Percentiles rank a stretch among this genome's conserved stretches.
Conservation (phyloP, 2,888 invertebrate genomes). For the Therioaphis trifolii region DNA sequence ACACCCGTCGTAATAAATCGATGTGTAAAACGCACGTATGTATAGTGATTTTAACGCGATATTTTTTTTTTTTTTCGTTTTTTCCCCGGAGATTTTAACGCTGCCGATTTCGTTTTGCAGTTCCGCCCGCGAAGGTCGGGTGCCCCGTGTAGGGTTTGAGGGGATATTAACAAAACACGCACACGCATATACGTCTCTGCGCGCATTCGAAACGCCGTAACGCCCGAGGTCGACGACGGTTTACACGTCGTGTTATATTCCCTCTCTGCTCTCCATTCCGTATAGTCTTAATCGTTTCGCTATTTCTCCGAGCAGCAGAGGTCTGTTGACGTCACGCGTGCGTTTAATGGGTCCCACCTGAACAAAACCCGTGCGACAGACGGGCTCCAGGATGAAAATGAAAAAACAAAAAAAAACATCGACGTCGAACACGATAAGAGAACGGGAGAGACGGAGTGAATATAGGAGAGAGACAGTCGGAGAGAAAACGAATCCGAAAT, state of each 20-base stretch:
- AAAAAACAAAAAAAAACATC: not conserved
- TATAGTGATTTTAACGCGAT: not conserved
- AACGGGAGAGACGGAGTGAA: too few relatives aligned
- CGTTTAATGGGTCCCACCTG: constrained; percentile 49
- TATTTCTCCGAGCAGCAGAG: not conserved
- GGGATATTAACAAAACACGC: not conserved
- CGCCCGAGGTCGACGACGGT: constrained; percentile 45
- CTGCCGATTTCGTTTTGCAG: too few relatives aligned
- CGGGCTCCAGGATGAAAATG: constrained; percentile 42
- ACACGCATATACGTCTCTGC: not conserved
- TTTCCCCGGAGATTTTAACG: too few relatives aligned
- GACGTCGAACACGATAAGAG: too few relatives aligned
- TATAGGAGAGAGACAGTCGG: too few relatives aligned
- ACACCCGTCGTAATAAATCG: too few relatives aligned
- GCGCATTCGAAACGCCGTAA: not conserved
- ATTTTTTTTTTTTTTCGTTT: not conserved
- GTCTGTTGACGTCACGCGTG: not conserved
- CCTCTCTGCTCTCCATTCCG: not conserved
- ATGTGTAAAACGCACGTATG: too few relatives aligned
- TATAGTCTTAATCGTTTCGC: constrained; percentile 30
- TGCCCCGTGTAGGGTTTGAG: not conserved
- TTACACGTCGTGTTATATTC: constrained; percentile 19
- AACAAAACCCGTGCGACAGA: constrained; percentile 31
- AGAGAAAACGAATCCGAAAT: too few relatives aligned
- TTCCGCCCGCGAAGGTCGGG: too few relatives aligned